Evolutionary conservation across 1,140 invertebrate genomes (phyloP).

Genomic region (Anoplophora glabripennis): DNA sequence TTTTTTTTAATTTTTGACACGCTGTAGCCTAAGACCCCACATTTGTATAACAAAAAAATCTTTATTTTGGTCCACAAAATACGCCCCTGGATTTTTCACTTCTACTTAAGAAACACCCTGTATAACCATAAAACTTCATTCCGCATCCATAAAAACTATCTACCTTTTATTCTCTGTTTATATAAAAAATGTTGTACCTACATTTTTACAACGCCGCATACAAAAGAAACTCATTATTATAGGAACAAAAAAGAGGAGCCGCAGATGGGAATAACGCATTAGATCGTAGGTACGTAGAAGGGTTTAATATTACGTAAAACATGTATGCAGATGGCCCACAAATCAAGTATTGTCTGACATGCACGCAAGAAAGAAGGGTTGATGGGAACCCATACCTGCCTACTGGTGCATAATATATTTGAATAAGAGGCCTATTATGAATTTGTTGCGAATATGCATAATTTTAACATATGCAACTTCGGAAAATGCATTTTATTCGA

Average conservation of each 20-base stretch:
- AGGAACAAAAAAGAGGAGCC: constrained; percentile 18
- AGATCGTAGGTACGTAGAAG: constrained; percentile 12
- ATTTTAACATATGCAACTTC: constrained; percentile 23
- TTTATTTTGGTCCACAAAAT: too few species aligned
- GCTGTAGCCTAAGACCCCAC: too few species aligned
- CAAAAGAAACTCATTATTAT: constrained; percentile 31
- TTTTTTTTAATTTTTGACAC: too few species aligned
- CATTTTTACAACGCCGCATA: not conserved
- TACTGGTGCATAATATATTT: constrained; percentile 38
- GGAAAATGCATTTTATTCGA: constrained; percentile 30
- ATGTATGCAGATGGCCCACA: constrained; percentile 42
- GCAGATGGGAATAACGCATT: constrained; percentile 7
- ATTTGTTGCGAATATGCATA: constrained; percentile 33
- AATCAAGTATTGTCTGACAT: constrained; percentile 41
- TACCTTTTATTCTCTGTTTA: constrained; percentile 22
- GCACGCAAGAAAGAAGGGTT: constrained; percentile 28
- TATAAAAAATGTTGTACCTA: constrained; percentile 20
- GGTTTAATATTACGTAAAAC: constrained; percentile 16
- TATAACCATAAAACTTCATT: too few species aligned
- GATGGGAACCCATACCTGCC: constrained; percentile 41
- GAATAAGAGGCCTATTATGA: constrained; percentile 32
- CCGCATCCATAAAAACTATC: constrained; percentile 2
- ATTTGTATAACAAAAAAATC: too few species aligned
- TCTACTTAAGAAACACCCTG: too few species aligned
- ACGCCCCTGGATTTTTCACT: too few species aligned